These are phyloP conservation scores for Apostichopus japonicus DNA, from an alignment of 35 echinoderm and acorn worm genomes.

Conservation along the genomic window DNA sequence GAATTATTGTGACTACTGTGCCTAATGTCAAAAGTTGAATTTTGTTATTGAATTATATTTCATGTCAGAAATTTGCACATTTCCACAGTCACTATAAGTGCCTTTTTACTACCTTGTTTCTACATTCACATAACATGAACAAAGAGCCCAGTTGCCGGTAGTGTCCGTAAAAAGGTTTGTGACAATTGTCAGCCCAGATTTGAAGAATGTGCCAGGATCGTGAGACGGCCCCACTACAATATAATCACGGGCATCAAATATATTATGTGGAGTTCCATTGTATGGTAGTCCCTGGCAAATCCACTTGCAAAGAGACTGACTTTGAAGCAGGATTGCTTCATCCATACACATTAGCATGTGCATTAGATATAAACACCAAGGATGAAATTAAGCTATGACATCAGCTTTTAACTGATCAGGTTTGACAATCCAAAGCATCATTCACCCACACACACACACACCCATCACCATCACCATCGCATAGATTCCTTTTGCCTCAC, in stretches of 20 bases:
- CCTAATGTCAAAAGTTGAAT: neutral
- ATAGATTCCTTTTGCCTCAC: too few relatives aligned
- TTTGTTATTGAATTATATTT: neutral
- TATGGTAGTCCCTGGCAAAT: neutral
- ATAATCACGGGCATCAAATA: constrained; percentile 37
- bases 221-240: constrained; percentile 3
- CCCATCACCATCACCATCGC: too few relatives aligned
- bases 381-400: too few relatives aligned
- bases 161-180: constrained; percentile 55
- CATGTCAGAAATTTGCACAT: too few relatives aligned
- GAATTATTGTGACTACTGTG: neutral
- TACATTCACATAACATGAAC: neutral
- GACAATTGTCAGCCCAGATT: constrained; percentile 39
- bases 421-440: too few relatives aligned
- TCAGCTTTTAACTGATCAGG: too few relatives aligned
- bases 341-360: too few relatives aligned
- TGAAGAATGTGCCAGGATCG: constrained; percentile 23
- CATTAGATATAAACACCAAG: too few relatives aligned
- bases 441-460: too few relatives aligned
- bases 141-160: constrained; percentile 12
- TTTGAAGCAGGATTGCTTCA: too few relatives aligned
- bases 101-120: neutral
- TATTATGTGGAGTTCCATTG: constrained; percentile 45
- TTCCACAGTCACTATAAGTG: too few relatives aligned
- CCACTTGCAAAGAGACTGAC: too few relatives aligned